phyloP scores from a whole-genome alignment of 2,888 invertebrate species.

The Chydorus sphaericus region DNA sequence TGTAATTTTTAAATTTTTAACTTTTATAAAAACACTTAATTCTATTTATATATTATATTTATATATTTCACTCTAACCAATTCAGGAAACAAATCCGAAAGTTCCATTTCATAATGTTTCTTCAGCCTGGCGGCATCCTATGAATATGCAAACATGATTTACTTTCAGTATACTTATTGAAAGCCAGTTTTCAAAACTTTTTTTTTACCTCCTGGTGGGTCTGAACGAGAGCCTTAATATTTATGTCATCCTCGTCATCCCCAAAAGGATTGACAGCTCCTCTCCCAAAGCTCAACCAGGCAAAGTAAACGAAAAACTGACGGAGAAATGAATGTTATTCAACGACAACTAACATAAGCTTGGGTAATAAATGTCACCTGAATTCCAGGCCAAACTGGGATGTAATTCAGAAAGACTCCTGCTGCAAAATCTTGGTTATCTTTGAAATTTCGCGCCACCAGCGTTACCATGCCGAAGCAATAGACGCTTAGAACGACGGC shows the following conservation, averaged over 20 bases:
- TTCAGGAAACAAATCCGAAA: too few relatives aligned
- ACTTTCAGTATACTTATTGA: too few relatives aligned
- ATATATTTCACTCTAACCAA: too few relatives aligned
- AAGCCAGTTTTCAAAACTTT: too few relatives aligned
- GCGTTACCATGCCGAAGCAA: background rate
- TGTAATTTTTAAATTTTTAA: too few relatives aligned
- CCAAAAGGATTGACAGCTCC: background rate
- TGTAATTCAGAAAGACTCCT: background rate
- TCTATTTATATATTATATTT: too few relatives aligned
- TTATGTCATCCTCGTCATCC: background rate
- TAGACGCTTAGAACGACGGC: background rate
- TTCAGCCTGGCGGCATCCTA: too few relatives aligned
- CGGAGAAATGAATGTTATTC: background rate
- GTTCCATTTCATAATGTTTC: too few relatives aligned
- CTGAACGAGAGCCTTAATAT: background rate
- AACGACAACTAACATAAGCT: too few relatives aligned
- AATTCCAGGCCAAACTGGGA: background rate
- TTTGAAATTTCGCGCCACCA: background rate
- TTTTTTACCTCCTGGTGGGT: background rate
- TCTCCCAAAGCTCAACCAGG: background rate
- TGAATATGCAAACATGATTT: too few relatives aligned
- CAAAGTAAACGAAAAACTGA: background rate
- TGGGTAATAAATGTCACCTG: too few relatives aligned
- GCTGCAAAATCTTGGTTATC: background rate
- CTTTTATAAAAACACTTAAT: too few relatives aligned